These are phyloP conservation scores for Microhierax caerulescens DNA, from an alignment of 2,797 vertebrate species.

Conservation along the genomic window DNA sequence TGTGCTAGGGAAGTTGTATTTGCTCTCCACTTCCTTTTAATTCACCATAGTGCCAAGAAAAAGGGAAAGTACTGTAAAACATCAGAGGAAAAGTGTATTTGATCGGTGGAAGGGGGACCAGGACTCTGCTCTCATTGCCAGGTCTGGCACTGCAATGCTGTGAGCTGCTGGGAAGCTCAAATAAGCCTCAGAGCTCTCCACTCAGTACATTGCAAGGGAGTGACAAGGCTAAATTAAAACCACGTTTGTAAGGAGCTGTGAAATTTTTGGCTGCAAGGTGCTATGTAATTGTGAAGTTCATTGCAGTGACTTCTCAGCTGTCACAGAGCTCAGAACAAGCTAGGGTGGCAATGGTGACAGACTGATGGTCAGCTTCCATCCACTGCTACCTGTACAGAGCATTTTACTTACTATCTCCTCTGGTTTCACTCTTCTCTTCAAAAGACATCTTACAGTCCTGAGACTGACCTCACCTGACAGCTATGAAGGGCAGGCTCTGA, in stretches of 20 bases:
- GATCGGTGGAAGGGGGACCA: background rate
- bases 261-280: background rate
- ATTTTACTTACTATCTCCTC: background rate
- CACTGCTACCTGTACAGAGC: background rate
- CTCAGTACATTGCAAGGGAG: background rate
- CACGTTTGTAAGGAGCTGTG: background rate
- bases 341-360: background rate
- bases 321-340: background rate
- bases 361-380: background rate
- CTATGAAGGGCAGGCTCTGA: background rate
- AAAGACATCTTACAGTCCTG: background rate
- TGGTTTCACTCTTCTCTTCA: background rate
- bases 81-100: background rate
- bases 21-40: background rate
- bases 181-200: background rate
- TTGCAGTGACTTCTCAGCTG: background rate
- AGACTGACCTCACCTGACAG: background rate
- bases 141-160: background rate
- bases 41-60: background rate
- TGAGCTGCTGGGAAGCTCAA: background rate
- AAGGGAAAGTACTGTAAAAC: background rate
- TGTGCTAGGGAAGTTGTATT: background rate
- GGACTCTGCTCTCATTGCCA: background rate
- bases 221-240: constrained; percentile 27
- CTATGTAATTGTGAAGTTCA: background rate